Evolutionary conservation across 1,140 invertebrate species (phyloP).

Genomic region (Oedothorax gibbosus): DNA sequence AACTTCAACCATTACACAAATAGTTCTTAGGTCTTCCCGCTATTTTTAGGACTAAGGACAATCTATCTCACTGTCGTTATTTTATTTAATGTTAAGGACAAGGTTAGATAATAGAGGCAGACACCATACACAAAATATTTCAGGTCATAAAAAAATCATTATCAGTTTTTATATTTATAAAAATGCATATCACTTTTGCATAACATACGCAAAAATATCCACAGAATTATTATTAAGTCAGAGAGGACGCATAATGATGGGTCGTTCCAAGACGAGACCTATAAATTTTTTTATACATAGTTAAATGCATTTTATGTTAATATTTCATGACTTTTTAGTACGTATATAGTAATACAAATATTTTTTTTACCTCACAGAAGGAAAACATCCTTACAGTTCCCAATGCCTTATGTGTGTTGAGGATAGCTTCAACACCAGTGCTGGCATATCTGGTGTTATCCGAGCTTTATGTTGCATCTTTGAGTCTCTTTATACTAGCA

Average conservation of each 20-base stretch:
- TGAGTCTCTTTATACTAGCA: slow-evolving; percentile 80
- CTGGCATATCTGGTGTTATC: slow-evolving; percentile 86
- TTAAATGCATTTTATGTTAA: neutral
- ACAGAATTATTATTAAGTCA: neutral
- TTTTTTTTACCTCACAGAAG: slow-evolving; percentile 71
- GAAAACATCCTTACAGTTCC: slow-evolving; percentile 95
- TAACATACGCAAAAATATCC: too few relatives aligned
- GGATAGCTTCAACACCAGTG: slow-evolving; percentile 87
- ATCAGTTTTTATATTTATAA: too few relatives aligned
- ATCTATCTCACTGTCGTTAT: too few relatives aligned
- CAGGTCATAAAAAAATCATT: too few relatives aligned
- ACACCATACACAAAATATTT: too few relatives aligned
- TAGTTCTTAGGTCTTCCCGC: too few relatives aligned
- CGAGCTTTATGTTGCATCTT: slow-evolving; percentile 79
- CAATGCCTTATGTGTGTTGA: slow-evolving; percentile 85
- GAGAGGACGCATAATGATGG: neutral
- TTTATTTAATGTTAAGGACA: too few relatives aligned
- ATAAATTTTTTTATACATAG: neutral
- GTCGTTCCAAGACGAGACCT: neutral
- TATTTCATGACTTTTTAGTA: neutral
- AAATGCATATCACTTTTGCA: too few relatives aligned
- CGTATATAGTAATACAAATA: neutral
- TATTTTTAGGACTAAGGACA: too few relatives aligned
- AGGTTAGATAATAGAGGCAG: too few relatives aligned
- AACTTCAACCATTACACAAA: too few relatives aligned